Conservation (phyloP, 2,888 invertebrate genomes). For the Cataglyphis altisquamis region DNA sequence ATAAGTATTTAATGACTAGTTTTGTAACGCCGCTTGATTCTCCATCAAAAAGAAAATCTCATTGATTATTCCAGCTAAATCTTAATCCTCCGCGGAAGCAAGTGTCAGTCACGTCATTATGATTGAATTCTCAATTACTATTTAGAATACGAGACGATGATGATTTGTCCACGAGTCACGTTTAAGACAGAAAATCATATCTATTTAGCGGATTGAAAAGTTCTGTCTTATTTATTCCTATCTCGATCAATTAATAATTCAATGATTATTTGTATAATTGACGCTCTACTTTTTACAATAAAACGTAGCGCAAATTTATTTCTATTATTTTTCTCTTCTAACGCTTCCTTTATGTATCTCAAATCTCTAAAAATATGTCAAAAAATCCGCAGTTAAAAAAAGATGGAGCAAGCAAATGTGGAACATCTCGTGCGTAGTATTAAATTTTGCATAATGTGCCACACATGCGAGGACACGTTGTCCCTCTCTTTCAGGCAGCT, state of each 20-base stretch:
- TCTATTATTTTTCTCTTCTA: not conserved
- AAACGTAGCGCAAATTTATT: not conserved
- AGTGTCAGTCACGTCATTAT: constrained; percentile 59
- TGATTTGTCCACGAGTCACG: not conserved
- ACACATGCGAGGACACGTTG: not conserved
- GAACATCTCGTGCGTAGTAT: not conserved
- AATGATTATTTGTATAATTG: not conserved
- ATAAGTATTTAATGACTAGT: constrained; percentile 75
- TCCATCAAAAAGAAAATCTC: constrained; percentile 49
- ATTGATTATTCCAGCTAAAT: constrained; percentile 47
- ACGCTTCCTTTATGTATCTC: not conserved
- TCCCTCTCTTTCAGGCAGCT: not conserved
- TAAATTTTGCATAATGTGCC: not conserved
- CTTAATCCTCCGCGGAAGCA: constrained; percentile 49
- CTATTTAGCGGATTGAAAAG: not conserved
- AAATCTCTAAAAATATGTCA: not conserved
- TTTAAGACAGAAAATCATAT: not conserved
- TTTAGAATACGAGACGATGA: constrained; percentile 22
- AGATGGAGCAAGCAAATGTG: not conserved
- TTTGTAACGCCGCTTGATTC: constrained; percentile 74
- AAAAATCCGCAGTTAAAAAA: not conserved
- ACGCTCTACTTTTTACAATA: not conserved
- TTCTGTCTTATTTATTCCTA: not conserved
- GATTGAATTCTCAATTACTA: constrained; percentile 22
- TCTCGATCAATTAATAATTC: not conserved